These are phyloP conservation scores for Baronia brevicornis DNA, from an alignment of 2,888 invertebrate species.

Conservation along the genomic window DNA sequence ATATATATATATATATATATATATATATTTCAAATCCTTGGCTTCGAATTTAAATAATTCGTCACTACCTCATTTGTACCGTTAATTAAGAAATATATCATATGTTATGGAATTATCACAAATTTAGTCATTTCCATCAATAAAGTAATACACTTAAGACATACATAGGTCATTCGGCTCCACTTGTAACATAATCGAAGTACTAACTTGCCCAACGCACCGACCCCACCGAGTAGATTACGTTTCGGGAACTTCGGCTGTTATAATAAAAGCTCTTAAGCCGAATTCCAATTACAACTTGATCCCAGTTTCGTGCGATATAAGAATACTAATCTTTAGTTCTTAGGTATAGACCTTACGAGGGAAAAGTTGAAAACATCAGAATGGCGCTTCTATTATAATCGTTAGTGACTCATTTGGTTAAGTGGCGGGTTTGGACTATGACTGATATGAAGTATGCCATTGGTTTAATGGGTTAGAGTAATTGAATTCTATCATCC, in stretches of 20 bases:
- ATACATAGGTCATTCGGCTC: constrained; percentile 1
- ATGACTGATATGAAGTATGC: too few species aligned
- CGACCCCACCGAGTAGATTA: constrained; percentile 4
- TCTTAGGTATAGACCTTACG: constrained; percentile 6
- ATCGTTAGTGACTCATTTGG: too few species aligned
- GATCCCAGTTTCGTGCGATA: constrained; percentile 8
- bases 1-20: too few species aligned
- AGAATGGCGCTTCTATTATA: too few species aligned
- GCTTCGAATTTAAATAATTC: too few species aligned
- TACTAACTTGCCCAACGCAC: too few species aligned
- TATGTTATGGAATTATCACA: not conserved
- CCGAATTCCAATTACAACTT: constrained; percentile 13
- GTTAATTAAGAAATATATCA: too few species aligned
- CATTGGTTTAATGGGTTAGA: not conserved
- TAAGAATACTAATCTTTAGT: constrained; percentile 12
- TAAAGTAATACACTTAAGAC: not conserved
- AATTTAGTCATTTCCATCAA: not conserved
- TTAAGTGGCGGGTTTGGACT: too few species aligned
- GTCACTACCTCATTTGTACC: too few species aligned
- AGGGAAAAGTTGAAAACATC: not conserved
- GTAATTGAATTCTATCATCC: too few species aligned
- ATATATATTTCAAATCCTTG: too few species aligned
- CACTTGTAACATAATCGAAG: not conserved
- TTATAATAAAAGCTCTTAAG: constrained; percentile 12
- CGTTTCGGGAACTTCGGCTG: constrained; percentile 8